Base-by-base conservation (phyloP, 2,888 invertebrate genomes). In the Coenonympha arcania region DNA sequence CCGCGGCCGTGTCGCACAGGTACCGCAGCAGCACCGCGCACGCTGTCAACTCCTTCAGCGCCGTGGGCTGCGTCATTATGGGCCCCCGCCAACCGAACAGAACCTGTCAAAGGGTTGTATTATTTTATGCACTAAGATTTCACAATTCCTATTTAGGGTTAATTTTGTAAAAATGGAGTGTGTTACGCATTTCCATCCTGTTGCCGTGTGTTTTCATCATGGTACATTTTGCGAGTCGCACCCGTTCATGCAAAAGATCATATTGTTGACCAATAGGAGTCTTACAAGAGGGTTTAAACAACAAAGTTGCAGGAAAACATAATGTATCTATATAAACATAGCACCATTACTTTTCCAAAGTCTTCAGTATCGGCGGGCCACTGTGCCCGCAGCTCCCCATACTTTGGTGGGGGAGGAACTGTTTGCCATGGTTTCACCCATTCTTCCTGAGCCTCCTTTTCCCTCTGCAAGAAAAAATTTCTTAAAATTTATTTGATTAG, bases 321-420 rank as follows among this genome's bases (percentile, higher is more conserved):
- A n/a, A n/a, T n/a, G n/a, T n/a, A n/a, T n/a, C n/a, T n/a, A n/a
- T n/a, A n/a, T n/a, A n/a, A n/a, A n/a, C n/a, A n/a, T n/a, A n/a
- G n/a, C n/a, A n/a, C n/a, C n/a, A n/a, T n/a, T 46, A 94, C 92
- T 71, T 94, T 86, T 6, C 95, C 95, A 75, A 92, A 91, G 56
- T 91, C 92, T 69, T 93, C 94, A 55, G 93, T 92, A 69, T 95
- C 95, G n/a, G 93, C 91, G 0, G 95, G 93, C 87, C 93, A 96
- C 53, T 84, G 77, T 15, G 89, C 86, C 45, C 82, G 85, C 1
- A 91, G 71, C 18, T 88, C 83, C 34, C 90, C 80, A 22, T 89
- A 90, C 41, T 79, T 70, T 2, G 88, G 80, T 4, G 91, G 69
- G 0, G 92, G 90, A 0, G 93, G 92, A 1, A 93, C 88, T 31